Evolutionary conservation across 1,140 invertebrate genomes (phyloP).

Genomic region (Diuraphis noxia): DNA sequence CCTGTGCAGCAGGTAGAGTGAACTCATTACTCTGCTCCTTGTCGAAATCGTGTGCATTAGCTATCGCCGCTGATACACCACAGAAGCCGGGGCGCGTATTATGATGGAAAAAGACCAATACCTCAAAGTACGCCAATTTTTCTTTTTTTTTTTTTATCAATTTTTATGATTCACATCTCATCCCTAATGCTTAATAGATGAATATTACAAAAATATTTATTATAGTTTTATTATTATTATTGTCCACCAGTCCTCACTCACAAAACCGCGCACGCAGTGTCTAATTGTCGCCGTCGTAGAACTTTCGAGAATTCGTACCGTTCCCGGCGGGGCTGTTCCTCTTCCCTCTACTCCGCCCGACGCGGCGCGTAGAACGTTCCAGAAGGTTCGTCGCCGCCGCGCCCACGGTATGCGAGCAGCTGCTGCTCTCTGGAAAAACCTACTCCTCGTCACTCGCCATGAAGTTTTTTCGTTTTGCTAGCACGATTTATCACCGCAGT

Average conservation of each 20-base stretch:
- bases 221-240: not conserved
- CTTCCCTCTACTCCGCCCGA: not conserved
- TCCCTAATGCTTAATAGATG: not conserved
- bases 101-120: slow-evolving; percentile 26
- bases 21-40: not conserved
- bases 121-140: slow-evolving; percentile 6
- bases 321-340: not conserved
- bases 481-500: not conserved
- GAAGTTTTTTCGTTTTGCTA: not conserved
- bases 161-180: not conserved
- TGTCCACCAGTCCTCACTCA: not conserved
- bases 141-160: not conserved
- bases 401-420: slow-evolving; percentile 28
- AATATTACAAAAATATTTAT: not conserved
- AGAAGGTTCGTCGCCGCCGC: slow-evolving; percentile 39
- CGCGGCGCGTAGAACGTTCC: slow-evolving; percentile 44
- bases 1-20: not conserved
- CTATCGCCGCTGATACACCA: not conserved
- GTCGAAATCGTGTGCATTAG: not conserved
- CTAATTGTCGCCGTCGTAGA: not conserved
- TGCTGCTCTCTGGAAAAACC: slow-evolving; percentile 6
- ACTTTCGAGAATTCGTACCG: not conserved
- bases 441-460: not conserved
- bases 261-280: not conserved
- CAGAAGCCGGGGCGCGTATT: not conserved